Evolutionary conservation across 2,113 vertebrate species (phyloP), one percentile per base, ranked within the genome.

Genomic region (Scatophagus argus): DNA sequence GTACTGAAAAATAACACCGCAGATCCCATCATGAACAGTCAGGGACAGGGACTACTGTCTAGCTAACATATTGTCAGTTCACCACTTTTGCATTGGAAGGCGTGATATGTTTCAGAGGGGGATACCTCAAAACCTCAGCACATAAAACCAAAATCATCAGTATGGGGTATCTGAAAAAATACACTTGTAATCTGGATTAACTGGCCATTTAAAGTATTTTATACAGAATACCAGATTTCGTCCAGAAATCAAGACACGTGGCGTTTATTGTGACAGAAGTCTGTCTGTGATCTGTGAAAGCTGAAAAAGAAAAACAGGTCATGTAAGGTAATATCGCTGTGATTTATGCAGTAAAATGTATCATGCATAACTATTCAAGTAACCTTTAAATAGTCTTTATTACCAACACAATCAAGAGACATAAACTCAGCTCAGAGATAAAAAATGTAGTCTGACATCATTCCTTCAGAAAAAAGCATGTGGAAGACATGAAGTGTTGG

Each of bases 401-500:
- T 16, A 3, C 27, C 23, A 81, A 51, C 56, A 41, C 56, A 41
- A 78, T 77, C 34, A 65, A 27, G 36, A 67, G 51, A 69, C 41
- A 51, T 8, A 59, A 76, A 49, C 17, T n/a, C 10, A 44, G 31
- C 25, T 69, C 36, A 59, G 27, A 51, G 43, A 77, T 8, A 56
- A 65, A n/a, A 27, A 8, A 80, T 47, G 16, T 70, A 27, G 64
- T 44, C n/a, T 58, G 56, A 32, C 29, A 44, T 63, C 11, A 55
- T 69, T 49, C 21, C 29, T 19, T 19, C 12, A 8, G 10, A 14
- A 64, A 43, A 52, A 55, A 2, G 29, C 46, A 23, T 51, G 77
- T 65, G 49, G 13, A 62, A 54, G 34, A 39, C 11, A 47, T 62
- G 9, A 23, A 44, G 14, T 27, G 38, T 43, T 49, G 36, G 38